Conservation (phyloP, 1,140 invertebrate species). For the Epicauta chinensis region DNA sequence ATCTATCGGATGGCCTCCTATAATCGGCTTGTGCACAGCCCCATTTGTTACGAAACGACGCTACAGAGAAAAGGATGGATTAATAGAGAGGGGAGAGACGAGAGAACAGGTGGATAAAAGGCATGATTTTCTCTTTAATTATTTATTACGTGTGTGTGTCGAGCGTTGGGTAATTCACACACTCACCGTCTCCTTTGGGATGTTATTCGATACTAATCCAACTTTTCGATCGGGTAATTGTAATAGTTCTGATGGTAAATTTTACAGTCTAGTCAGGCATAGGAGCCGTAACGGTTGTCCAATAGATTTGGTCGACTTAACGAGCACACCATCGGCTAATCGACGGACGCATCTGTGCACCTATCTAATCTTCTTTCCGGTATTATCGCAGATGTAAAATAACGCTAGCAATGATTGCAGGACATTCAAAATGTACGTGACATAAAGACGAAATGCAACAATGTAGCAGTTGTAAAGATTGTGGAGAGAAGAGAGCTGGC, state of each 20-base stretch:
- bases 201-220: conserved; percentile 15
- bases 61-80: too few relatives aligned
- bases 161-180: neutral
- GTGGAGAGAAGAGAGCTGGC: neutral
- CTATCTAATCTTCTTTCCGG: conserved; percentile 22
- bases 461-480: conserved; percentile 2
- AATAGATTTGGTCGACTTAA: conserved; percentile 1
- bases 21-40: conserved; percentile 27
- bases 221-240: too few relatives aligned
- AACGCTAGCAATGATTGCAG: conserved; percentile 27
- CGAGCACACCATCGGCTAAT: conserved; percentile 12
- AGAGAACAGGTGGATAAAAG: conserved; percentile 11
- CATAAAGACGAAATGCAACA: conserved; percentile 16
- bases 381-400: conserved; percentile 29
- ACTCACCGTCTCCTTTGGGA: conserved; percentile 4
- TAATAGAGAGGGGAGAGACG: too few relatives aligned
- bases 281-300: conserved; percentile 4
- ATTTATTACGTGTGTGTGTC: conserved; percentile 10
- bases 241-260: neutral
- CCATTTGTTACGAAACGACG: conserved; percentile 25
- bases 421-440: conserved; percentile 25
- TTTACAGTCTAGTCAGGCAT: neutral
- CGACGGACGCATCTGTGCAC: conserved; percentile 22
- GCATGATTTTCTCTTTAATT: conserved; percentile 11
- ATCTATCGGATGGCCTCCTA: conserved; percentile 29